Evolutionary conservation across 2,113 vertebrate species (phyloP).

Genomic region (Cichladusa arquata): DNA sequence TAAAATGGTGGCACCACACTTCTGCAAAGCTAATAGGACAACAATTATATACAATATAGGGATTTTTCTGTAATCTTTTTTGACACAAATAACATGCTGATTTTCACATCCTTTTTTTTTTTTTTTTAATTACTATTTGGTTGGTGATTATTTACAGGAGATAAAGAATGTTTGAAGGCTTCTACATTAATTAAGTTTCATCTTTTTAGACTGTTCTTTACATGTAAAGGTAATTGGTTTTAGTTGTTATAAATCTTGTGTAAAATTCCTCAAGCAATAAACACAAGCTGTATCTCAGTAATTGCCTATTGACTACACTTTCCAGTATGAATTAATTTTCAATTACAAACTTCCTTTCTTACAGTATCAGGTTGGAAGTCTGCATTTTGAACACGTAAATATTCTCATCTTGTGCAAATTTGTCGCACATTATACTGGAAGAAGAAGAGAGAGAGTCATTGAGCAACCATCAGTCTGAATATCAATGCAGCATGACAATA

Average conservation of each 20-base stretch:
- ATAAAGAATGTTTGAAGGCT: slow-evolving; percentile 50
- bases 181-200: slow-evolving; percentile 60
- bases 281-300: slow-evolving; percentile 63
- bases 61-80: neutral
- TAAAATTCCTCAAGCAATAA: slow-evolving; percentile 63
- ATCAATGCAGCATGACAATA: slow-evolving; percentile 34
- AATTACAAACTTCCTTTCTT: slow-evolving; percentile 48
- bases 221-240: slow-evolving; percentile 65
- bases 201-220: slow-evolving; percentile 49
- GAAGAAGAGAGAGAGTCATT: neutral
- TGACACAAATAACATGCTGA: neutral
- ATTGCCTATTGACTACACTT: slow-evolving; percentile 69
- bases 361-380: slow-evolving; percentile 24
- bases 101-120: neutral
- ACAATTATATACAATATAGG: neutral
- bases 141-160: slow-evolving; percentile 55
- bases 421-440: slow-evolving; percentile 10
- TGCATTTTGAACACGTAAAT: slow-evolving; percentile 42
- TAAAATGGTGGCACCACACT: neutral
- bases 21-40: neutral
- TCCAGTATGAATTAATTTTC: slow-evolving; percentile 70
- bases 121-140: slow-evolving; percentile 14
- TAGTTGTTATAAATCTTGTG: slow-evolving; percentile 52
- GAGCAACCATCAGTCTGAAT: slow-evolving; percentile 26
- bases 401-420: slow-evolving; percentile 33